Evolutionary conservation across 2,888 invertebrate species (phyloP).

Genomic region (Sinopyrophorus schimmeli): DNA sequence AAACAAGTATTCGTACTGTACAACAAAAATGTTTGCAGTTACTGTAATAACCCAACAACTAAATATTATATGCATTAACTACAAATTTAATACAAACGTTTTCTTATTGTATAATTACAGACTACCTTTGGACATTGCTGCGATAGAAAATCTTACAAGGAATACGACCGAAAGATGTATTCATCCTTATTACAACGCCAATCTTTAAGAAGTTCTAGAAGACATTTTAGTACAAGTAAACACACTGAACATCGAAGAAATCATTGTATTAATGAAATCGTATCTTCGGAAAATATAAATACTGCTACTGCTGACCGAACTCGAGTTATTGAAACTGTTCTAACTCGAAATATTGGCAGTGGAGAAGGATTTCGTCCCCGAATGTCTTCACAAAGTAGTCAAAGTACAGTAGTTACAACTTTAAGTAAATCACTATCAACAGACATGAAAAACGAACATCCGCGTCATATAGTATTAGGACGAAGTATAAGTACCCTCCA

Average conservation of each 20-base stretch:
- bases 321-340: not conserved
- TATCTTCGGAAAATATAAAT: not conserved
- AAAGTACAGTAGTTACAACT: constrained; percentile 47
- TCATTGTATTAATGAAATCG: not conserved
- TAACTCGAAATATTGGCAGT: too few relatives aligned
- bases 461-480: constrained; percentile 45
- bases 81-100: too few relatives aligned
- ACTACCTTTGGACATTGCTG: too few relatives aligned
- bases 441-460: not conserved
- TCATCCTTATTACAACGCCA: constrained; percentile 37
- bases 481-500: constrained; percentile 14
- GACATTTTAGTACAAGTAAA: constrained; percentile 20
- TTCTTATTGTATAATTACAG: too few relatives aligned
- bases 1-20: too few relatives aligned
- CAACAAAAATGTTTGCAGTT: too few relatives aligned
- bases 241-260: not conserved
- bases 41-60: too few relatives aligned
- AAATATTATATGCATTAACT: too few relatives aligned
- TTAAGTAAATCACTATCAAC: constrained; percentile 39
- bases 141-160: too few relatives aligned
- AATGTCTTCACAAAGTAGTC: constrained; percentile 47
- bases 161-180: constrained; percentile 30
- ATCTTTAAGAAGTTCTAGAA: constrained; percentile 32
- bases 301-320: too few relatives aligned
- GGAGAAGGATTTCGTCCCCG: constrained; percentile 41